Conservation (phyloP, 1,140 invertebrate genomes). For the Heterodera schachtii region DNA sequence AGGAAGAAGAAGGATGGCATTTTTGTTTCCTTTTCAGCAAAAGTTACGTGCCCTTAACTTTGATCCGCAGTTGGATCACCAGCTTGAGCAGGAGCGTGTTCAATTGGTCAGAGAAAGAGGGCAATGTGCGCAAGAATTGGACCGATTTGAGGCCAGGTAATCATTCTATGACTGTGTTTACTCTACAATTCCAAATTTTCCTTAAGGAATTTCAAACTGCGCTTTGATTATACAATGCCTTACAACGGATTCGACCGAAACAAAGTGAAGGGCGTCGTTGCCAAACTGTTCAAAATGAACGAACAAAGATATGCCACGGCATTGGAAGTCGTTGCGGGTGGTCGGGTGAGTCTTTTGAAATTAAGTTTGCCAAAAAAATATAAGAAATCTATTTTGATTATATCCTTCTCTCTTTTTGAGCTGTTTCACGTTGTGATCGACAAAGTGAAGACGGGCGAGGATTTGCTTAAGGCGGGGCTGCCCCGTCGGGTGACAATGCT, state of each 20-base stretch:
- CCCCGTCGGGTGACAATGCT: constrained; percentile 69
- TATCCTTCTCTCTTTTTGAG: constrained; percentile 9
- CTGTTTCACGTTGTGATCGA: constrained; percentile 39
- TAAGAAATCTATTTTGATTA: too few relatives aligned
- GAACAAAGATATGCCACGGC: constrained; percentile 78
- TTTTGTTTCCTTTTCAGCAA: constrained; percentile 10
- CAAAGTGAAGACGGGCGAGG: constrained; percentile 33
- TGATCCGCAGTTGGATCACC: constrained; percentile 22
- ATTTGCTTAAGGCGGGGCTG: constrained; percentile 32
- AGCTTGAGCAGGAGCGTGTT: constrained; percentile 31
- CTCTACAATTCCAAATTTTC: neutral
- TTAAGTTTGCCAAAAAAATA: too few relatives aligned
- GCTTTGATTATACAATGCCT: constrained; percentile 67
- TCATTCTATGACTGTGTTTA: neutral
- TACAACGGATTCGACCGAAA: constrained; percentile 73
- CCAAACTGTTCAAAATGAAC: constrained; percentile 77
- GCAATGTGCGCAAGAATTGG: constrained; percentile 16
- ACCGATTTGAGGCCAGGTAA: constrained; percentile 38
- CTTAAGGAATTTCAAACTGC: constrained; percentile 39
- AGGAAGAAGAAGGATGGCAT: neutral
- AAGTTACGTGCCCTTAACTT: constrained; percentile 29
- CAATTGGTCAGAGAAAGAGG: constrained; percentile 14
- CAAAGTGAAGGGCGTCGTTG: constrained; percentile 79
- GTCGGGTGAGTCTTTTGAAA: constrained; percentile 29
- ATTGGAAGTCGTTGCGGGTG: constrained; percentile 67